Evolutionary conservation across 2,888 invertebrate genomes (phyloP), one percentile per base, ranked within the genome.

Genomic region (Rhabditoides inermis): DNA sequence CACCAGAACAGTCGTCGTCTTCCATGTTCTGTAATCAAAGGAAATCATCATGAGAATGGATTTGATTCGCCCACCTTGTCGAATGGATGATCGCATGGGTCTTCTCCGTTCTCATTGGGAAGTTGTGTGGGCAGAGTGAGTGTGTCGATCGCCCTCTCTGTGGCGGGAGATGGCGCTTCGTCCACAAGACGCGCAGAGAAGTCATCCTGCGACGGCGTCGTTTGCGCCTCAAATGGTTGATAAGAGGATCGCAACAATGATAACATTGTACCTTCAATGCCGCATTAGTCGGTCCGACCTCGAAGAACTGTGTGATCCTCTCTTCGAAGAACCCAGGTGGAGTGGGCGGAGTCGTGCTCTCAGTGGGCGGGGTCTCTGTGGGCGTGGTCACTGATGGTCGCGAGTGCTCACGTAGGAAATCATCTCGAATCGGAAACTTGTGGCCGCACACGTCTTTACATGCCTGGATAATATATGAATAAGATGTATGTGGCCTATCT

Each of bases 1-100:
- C 63, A 5, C 58, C 61, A 22, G 57, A 40, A 45, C 63, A 63
- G 32, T 63, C 63, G 23, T 53, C 57, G 48, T 63, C 63, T 15
- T 32, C 10, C 7, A 15, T 32, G 15, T 32, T 32, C 10, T 39
- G 12, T n/a, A 20, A 7, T n/a, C 39, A n/a, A 6, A 22, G 5
- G 42, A 22, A 15, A 47, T 47, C 7, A n/a, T 23, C 22, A 12
- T 23, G n/a, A 18, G 26, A 12, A 15, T 2, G 18, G 3, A 5
- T 10, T 27, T 23, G 28, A 30, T 3, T 10, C 18, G 36, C 22
- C 22, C 20, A 50, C 50, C 18, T 30, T 15, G 36, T 50, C 50
- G 2, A 50, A 20, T n/a, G 50, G 50, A 36, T 50, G 42, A 35
- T 50, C 50, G 32, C 50, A 50, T 7, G 50, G 50, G 44, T 50